Conservation (phyloP, 2,797 vertebrate species). For the Parambassis ranga region DNA sequence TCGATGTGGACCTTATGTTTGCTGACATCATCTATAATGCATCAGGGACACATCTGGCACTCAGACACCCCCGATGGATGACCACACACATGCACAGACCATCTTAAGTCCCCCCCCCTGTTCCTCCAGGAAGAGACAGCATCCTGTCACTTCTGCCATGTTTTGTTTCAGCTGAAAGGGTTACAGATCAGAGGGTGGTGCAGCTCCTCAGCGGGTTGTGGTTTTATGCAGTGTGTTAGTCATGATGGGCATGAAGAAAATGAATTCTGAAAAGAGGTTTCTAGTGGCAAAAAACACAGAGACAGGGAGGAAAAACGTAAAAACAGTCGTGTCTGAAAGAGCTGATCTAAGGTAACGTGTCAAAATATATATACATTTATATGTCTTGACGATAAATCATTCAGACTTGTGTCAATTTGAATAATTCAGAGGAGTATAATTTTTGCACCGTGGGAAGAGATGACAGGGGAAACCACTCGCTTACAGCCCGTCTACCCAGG, state of each 20-base stretch:
- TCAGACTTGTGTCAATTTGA: slow-evolving; percentile 35
- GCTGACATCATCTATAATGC: slow-evolving; percentile 68
- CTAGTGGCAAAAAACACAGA: neutral
- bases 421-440: slow-evolving; percentile 46
- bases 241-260: neutral
- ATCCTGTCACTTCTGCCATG: neutral
- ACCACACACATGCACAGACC: slow-evolving; percentile 27
- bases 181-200: neutral
- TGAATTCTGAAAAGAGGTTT: neutral
- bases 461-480: slow-evolving; percentile 6
- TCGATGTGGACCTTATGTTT: slow-evolving; percentile 37
- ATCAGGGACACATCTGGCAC: slow-evolving; percentile 69
- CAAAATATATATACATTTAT: neutral
- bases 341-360: neutral
- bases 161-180: slow-evolving; percentile 10
- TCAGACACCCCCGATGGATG: slow-evolving; percentile 33
- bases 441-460: slow-evolving; percentile 32
- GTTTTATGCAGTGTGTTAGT: slow-evolving; percentile 7
- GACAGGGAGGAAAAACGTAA: neutral
- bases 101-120: slow-evolving; percentile 27
- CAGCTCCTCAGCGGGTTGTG: neutral
- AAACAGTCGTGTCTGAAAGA: neutral
- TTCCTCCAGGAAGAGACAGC: neutral
- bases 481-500: slow-evolving; percentile 22
- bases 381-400: slow-evolving; percentile 16